A percentile compares a stretch with the other conserved stretches of the same genome.
These are phyloP conservation scores for Apantesis nais DNA, from an alignment of 2,888 invertebrate species.

Conservation along the genomic window DNA sequence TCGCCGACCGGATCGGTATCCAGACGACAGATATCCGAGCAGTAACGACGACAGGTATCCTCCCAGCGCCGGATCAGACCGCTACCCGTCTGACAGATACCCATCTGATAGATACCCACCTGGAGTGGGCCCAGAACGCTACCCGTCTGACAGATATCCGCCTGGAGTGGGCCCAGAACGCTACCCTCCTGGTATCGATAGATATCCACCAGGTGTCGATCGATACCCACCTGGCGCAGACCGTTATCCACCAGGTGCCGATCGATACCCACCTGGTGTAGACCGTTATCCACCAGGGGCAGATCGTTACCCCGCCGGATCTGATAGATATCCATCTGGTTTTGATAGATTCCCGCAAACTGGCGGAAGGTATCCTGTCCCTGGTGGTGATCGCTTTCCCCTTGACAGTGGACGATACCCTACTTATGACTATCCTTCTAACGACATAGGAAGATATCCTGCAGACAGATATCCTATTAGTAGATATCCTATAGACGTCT, in stretches of 20 bases:
- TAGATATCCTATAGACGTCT: conserved; percentile 59
- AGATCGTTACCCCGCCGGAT: conserved; percentile 44
- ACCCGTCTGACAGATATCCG: conserved; percentile 72
- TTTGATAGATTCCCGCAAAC: conserved; percentile 58
- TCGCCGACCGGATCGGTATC: conserved; percentile 79
- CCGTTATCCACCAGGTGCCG: conserved; percentile 56
- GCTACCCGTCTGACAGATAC: conserved; percentile 67
- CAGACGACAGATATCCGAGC: conserved; percentile 85
- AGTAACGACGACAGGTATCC: conserved; percentile 83
- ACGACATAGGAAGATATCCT: conserved; percentile 73
- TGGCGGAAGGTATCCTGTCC: conserved; percentile 57
- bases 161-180: conserved; percentile 67
- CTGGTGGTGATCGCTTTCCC: conserved; percentile 72
- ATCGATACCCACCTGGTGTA: conserved; percentile 26
- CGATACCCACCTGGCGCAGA: conserved; percentile 82
- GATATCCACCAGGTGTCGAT: conserved; percentile 82
- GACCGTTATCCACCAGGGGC: conserved; percentile 9
- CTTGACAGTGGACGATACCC: conserved; percentile 69
- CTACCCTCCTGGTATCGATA: conserved; percentile 75
- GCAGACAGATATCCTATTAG: conserved; percentile 65
- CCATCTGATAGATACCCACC: conserved; percentile 75
- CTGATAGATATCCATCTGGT: conserved; percentile 62
- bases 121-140: conserved; percentile 54
- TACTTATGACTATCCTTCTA: conserved; percentile 47
- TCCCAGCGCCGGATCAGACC: conserved; percentile 60